phyloP scores from a whole-genome alignment of 92 coral and sea anemone genomes.

The Ricordea florida region DNA sequence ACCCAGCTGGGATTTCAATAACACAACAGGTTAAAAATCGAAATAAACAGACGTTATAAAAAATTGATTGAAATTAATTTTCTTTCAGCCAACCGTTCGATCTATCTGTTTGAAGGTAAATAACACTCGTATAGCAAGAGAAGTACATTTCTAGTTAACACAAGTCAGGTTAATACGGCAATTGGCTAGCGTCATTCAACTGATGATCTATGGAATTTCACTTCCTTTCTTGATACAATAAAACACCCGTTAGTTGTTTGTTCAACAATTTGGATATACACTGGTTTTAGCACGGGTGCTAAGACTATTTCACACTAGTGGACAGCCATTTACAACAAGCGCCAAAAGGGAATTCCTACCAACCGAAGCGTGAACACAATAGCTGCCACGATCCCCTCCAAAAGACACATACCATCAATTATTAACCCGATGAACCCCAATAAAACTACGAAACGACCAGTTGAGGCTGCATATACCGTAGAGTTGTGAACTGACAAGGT shows the following conservation, averaged over 20 bases:
- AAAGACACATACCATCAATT: constrained; percentile 63
- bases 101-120: not conserved
- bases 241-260: constrained; percentile 28
- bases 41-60: constrained; percentile 4
- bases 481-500: constrained; percentile 21
- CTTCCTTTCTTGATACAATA: constrained; percentile 6
- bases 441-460: constrained; percentile 70
- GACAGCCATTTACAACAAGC: constrained; percentile 1
- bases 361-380: constrained; percentile 64
- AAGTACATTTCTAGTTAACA: not conserved
- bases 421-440: constrained; percentile 46
- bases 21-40: constrained; percentile 16
- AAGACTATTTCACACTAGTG: constrained; percentile 29
- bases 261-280: constrained; percentile 15
- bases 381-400: constrained; percentile 74
- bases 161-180: not conserved
- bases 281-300: constrained; percentile 25
- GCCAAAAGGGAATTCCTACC: constrained; percentile 8
- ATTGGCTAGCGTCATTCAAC: constrained; percentile 4
- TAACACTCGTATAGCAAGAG: not conserved
- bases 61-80: not conserved
- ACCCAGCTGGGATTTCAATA: not conserved
- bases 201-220: not conserved
- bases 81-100: too few relatives aligned
- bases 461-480: constrained; percentile 33